Evolutionary conservation across 2,888 invertebrate species (phyloP).

Genomic region (Cataglyphis livida): DNA sequence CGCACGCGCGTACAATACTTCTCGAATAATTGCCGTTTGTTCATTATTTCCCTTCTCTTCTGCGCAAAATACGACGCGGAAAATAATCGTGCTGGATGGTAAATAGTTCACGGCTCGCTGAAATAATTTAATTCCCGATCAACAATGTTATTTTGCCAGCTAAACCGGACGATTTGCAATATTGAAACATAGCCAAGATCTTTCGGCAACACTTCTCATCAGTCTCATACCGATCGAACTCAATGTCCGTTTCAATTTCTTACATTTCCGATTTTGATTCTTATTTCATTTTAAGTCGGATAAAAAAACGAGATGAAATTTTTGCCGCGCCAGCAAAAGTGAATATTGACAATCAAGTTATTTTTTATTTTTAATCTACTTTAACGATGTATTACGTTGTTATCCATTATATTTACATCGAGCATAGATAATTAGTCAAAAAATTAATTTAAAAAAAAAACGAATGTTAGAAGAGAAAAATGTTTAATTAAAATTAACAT

Average conservation of each 20-base stretch:
- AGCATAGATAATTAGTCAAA: neutral
- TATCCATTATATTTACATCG: neutral
- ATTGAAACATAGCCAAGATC: neutral
- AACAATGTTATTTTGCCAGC: slow-evolving; percentile 35
- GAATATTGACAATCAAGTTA: neutral
- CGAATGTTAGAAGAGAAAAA: no score
- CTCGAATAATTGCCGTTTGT: slow-evolving; percentile 37
- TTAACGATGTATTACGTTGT: neutral
- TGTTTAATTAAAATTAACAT: neutral
- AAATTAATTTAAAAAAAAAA: neutral
- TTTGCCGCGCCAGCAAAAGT: neutral
- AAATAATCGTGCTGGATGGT: slow-evolving; percentile 26
- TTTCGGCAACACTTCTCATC: neutral
- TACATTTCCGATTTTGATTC: slow-evolving; percentile 11
- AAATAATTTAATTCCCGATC: slow-evolving; percentile 58
- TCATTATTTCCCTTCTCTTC: slow-evolving; percentile 29
- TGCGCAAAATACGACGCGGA: slow-evolving; percentile 1
- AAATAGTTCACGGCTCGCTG: slow-evolving; percentile 37
- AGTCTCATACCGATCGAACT: neutral
- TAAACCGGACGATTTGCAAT: slow-evolving; percentile 11
- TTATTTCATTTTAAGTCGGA: slow-evolving; percentile 41
- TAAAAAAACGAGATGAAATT: slow-evolving; percentile 29
- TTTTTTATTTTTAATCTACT: slow-evolving; percentile 29
- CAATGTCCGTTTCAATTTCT: slow-evolving; percentile 13
- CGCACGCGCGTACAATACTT: slow-evolving; percentile 50